Evolutionary conservation across 2,113 vertebrate species (phyloP), one percentile per base, ranked within the genome.

Genomic region (Enhydra lutris): DNA sequence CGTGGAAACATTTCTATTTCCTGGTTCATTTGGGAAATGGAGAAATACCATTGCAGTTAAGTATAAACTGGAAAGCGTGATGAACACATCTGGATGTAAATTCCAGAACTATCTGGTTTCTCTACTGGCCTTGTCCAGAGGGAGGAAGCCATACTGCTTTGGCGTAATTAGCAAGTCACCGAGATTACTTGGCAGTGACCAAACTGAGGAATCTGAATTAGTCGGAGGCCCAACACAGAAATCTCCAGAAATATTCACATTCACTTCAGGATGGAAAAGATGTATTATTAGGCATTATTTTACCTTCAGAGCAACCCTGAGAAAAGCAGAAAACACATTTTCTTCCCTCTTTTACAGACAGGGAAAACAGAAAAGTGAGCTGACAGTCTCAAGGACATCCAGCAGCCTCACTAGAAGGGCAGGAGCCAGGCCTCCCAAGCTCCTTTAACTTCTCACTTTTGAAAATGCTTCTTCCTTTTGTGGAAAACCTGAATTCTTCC

Each of bases 41-140:
- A 94, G 82, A 92, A 93, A 93, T 47, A 95, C 71, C 86, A 83
- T 15, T 61, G 78, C 15, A 21, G 24, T 81, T 61, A 78, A 86
- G 50, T 74, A 31, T 63, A 95, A 71, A 63, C 61, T 88, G 91
- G 79, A 95, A 91, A 93, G 50, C 78, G n/a, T 91, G 76, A 88
- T n/a, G 57, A 91, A 92, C 95, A 95, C 91, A 97, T 95, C 88
- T 97, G 96, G 73, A 78, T 59, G 24, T 21, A 96, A 81, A 67
- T 84, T 96, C 45, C 57, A 84, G 81, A 95, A 95, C 84, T 69
- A 86, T 39, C 42, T 93, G 89, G 50, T 52, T 80, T 90, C 82
- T 84, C 59, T 82, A 76, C 45, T 89, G 45, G 71, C 31, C 90
- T 96, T 39, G 57, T 45, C 91, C 69, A 65, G 50, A 57, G 74